Conservation (phyloP, 1,140 invertebrate species). For the Drosophila dunni region DNA sequence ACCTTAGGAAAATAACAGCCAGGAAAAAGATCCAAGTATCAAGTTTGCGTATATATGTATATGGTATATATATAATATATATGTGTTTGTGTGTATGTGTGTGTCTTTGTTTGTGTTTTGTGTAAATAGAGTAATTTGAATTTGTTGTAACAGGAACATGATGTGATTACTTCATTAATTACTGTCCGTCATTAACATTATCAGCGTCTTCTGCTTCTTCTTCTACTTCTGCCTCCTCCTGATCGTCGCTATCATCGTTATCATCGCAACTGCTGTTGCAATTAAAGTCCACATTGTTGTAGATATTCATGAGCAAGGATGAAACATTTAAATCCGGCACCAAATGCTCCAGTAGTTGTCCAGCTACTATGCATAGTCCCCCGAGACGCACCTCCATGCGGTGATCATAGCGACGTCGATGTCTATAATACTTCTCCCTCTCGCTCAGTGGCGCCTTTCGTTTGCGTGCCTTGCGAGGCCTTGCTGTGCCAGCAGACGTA, state of each 20-base stretch:
- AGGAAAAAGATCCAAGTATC: slow-evolving; percentile 7
- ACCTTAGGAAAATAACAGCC: slow-evolving; percentile 39
- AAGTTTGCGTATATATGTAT: neutral
- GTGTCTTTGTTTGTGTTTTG: neutral
- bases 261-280: slow-evolving; percentile 36
- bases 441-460: slow-evolving; percentile 43
- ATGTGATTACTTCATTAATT: slow-evolving; percentile 16
- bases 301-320: slow-evolving; percentile 44
- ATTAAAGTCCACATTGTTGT: slow-evolving; percentile 24
- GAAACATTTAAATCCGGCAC: slow-evolving; percentile 57
- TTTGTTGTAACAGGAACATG: slow-evolving; percentile 37
- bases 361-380: slow-evolving; percentile 62
- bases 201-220: too few species aligned
- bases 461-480: slow-evolving; percentile 1
- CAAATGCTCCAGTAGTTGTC: slow-evolving; percentile 59
- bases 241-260: neutral
- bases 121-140: slow-evolving; percentile 19
- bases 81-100: slow-evolving; percentile 7
- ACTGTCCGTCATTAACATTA: slow-evolving; percentile 14
- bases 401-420: slow-evolving; percentile 69
- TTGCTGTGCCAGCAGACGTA: neutral
- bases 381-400: slow-evolving; percentile 70
- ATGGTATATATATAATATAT: neutral
- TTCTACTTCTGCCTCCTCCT: neutral
- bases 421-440: slow-evolving; percentile 69